phyloP scores from a whole-genome alignment of 2,113 vertebrate species.

The Mesocricetus auratus region DNA sequence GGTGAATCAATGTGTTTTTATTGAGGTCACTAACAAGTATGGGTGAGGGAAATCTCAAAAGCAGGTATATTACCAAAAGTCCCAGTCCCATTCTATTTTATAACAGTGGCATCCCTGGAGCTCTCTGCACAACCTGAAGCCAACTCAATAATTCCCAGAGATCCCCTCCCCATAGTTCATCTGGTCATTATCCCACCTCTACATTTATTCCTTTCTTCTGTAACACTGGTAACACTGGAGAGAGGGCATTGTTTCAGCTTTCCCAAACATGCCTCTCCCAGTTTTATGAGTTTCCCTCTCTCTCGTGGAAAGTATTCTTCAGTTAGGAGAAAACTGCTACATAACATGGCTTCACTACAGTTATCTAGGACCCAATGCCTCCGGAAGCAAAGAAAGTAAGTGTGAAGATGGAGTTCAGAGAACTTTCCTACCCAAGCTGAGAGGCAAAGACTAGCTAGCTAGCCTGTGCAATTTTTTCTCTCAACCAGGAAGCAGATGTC shows the following conservation, averaged over 20 bases:
- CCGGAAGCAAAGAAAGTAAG: not conserved
- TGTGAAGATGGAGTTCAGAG: not conserved
- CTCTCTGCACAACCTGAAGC: no score
- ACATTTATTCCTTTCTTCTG: not conserved
- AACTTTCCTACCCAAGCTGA: not conserved
- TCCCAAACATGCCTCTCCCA: not conserved
- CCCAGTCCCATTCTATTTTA: not conserved
- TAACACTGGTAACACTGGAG: no score
- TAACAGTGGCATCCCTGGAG: not conserved
- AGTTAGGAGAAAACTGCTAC: not conserved
- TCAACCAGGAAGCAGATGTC: not conserved
- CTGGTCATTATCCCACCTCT: not conserved
- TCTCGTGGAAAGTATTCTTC: not conserved
- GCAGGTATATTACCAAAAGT: not conserved
- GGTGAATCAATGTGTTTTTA: not conserved
- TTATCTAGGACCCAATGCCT: not conserved
- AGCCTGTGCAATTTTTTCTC: not conserved
- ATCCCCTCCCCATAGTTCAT: not conserved
- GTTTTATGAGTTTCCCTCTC: not conserved
- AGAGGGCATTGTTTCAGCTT: not conserved
- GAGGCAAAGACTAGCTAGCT: not conserved
- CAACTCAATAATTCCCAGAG: not conserved
- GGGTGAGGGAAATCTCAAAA: not conserved
- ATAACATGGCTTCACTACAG: rapidly evolving
- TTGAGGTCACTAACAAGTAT: not conserved